Conservation (phyloP, 1,140 invertebrate species). For the Hermetia illucens region DNA sequence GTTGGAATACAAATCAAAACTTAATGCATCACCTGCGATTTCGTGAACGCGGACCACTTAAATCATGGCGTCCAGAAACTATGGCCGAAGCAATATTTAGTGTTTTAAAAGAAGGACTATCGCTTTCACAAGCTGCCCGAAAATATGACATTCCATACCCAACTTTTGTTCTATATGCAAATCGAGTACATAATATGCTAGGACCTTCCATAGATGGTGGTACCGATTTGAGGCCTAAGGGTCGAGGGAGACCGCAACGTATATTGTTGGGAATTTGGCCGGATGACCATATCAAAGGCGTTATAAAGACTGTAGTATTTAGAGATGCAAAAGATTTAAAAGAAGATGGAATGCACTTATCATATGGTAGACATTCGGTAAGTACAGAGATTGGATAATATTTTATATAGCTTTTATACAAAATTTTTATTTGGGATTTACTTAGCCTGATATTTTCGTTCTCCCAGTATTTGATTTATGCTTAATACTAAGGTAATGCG, state of each 20-base stretch:
- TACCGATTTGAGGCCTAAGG: conserved; percentile 80
- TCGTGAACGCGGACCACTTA: conserved; percentile 76
- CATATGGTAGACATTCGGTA: conserved; percentile 29
- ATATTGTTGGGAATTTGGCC: conserved; percentile 83
- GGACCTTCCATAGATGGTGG: conserved; percentile 78
- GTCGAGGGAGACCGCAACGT: conserved; percentile 72
- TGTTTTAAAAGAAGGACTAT: conserved; percentile 76
- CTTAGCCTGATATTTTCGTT: not conserved
- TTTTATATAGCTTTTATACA: not conserved
- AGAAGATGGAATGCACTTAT: conserved; percentile 38
- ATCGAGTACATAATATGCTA: conserved; percentile 87
- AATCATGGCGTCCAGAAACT: conserved; percentile 87
- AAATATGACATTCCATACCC: conserved; percentile 91
- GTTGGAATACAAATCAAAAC: conserved; percentile 74
- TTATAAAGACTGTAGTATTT: conserved; percentile 83
- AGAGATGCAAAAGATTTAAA: conserved; percentile 63
- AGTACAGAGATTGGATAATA: conserved; percentile 5
- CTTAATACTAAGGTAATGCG: too few species aligned
- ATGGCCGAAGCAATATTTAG: conserved; percentile 90
- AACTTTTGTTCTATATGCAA: conserved; percentile 84
- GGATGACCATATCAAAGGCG: conserved; percentile 80
- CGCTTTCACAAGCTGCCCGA: conserved; percentile 76
- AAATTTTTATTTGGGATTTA: not conserved
- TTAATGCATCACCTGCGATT: conserved; percentile 78
- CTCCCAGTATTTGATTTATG: not conserved